phyloP scores from a whole-genome alignment of 2,113 vertebrate genomes.

The Thinocorus orbignyianus region DNA sequence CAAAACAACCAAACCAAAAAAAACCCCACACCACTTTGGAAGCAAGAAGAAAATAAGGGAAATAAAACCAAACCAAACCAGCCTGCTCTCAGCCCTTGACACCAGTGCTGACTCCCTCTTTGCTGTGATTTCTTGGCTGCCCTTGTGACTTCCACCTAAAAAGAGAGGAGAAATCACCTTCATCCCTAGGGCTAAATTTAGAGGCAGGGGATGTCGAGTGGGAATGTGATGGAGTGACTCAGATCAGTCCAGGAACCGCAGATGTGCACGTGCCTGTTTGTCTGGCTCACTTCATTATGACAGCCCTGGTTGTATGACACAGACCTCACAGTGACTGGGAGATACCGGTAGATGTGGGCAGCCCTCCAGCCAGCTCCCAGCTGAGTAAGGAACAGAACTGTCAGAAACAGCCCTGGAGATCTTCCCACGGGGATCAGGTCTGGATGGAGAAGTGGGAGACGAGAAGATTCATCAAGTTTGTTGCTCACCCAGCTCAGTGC shows the following conservation, averaged over 20 bases:
- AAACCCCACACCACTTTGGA: not conserved
- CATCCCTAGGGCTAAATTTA: not conserved
- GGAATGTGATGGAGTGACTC: not conserved
- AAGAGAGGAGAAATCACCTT: conserved; percentile 1
- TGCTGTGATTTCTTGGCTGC: not conserved
- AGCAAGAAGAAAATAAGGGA: not conserved
- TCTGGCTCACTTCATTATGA: not conserved
- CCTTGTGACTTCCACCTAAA: not conserved
- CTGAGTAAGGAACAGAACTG: not conserved
- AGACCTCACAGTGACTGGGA: not conserved
- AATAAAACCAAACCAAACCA: not conserved
- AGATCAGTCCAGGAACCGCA: not conserved
- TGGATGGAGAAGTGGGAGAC: not conserved
- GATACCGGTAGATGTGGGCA: not conserved
- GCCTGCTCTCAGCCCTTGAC: not conserved
- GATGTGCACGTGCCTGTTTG: not conserved
- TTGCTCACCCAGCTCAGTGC: not conserved
- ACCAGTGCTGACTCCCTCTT: not conserved
- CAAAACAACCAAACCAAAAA: too few relatives aligned
- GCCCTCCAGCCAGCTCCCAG: not conserved
- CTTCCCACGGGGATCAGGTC: not conserved
- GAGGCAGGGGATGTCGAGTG: not conserved
- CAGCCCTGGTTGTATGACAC: not conserved
- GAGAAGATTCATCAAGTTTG: not conserved
- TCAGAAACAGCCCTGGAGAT: not conserved